These are phyloP conservation scores for Heterotilapia buettikoferi DNA, from an alignment of 2,113 vertebrate genomes.

Conservation along the genomic window DNA sequence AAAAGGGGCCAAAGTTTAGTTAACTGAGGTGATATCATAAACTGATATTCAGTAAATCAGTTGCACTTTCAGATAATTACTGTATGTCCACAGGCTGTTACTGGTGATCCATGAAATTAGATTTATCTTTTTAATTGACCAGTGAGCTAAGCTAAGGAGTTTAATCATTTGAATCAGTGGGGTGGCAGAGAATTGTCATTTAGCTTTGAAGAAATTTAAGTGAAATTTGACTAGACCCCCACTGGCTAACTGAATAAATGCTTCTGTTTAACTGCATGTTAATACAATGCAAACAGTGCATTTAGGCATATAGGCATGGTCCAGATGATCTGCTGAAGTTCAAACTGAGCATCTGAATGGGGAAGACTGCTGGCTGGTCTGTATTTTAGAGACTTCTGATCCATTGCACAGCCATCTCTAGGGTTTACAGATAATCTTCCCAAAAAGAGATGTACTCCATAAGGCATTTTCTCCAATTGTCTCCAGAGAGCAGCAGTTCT, in stretches of 20 bases:
- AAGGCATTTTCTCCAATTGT: background rate
- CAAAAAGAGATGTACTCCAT: background rate
- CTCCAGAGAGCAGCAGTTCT: background rate
- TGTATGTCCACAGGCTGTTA: background rate
- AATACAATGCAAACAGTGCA: background rate
- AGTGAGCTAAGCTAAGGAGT: constrained; percentile 41
- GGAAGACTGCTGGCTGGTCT: background rate
- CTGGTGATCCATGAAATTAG: constrained; percentile 51
- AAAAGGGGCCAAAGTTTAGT: background rate
- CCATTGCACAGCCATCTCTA: background rate
- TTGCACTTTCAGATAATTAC: constrained; percentile 8
- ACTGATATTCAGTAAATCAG: constrained; percentile 6
- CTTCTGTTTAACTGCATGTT: background rate
- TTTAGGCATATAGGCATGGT: background rate
- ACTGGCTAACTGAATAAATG: background rate
- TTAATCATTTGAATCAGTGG: background rate
- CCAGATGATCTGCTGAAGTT: background rate
- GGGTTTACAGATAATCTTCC: background rate
- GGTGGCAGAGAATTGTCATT: background rate
- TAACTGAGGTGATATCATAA: background rate
- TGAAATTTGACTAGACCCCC: background rate
- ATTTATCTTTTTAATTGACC: constrained; percentile 28
- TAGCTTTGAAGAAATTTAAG: background rate
- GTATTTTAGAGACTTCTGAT: background rate
- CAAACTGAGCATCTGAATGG: background rate